phyloP scores from a whole-genome alignment of 2,113 vertebrate species.

The Phaethornis superciliosus region DNA sequence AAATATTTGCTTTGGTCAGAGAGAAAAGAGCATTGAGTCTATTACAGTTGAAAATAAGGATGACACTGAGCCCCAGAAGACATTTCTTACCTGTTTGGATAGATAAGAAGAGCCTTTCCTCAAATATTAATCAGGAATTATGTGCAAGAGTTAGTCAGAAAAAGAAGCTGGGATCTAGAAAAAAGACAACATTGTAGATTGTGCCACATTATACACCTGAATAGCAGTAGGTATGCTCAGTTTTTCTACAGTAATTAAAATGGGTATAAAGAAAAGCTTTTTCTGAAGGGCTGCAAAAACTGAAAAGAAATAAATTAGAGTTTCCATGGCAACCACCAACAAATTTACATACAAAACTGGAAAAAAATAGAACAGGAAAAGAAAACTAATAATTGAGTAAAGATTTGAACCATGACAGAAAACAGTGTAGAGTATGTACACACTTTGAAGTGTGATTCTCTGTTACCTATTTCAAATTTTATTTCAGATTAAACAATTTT shows the following conservation, averaged over 20 bases:
- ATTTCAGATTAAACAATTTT: neutral
- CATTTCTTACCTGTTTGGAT: neutral
- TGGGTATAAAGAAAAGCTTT: conserved; percentile 60
- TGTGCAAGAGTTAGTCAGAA: neutral
- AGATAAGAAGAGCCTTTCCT: neutral
- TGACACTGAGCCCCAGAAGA: neutral
- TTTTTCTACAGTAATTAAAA: conserved; percentile 32
- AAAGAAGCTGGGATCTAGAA: neutral
- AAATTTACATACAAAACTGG: conserved; percentile 62
- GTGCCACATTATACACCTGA: neutral
- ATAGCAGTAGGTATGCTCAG: neutral
- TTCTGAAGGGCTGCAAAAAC: conserved; percentile 69
- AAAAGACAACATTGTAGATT: neutral
- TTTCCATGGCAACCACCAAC: conserved; percentile 76
- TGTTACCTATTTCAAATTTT: neutral
- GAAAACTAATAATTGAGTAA: conserved; percentile 61
- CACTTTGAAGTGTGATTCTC: neutral
- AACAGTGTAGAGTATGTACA: neutral
- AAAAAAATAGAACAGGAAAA: conserved; percentile 58
- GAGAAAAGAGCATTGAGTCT: neutral
- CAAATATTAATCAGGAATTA: neutral
- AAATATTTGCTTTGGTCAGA: neutral
- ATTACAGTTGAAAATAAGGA: neutral
- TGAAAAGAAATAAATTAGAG: conserved; percentile 75
- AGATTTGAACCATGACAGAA: conserved; percentile 13